Evolutionary conservation across 2,888 invertebrate genomes (phyloP).

Genomic region (Carterocephalus palaemon): DNA sequence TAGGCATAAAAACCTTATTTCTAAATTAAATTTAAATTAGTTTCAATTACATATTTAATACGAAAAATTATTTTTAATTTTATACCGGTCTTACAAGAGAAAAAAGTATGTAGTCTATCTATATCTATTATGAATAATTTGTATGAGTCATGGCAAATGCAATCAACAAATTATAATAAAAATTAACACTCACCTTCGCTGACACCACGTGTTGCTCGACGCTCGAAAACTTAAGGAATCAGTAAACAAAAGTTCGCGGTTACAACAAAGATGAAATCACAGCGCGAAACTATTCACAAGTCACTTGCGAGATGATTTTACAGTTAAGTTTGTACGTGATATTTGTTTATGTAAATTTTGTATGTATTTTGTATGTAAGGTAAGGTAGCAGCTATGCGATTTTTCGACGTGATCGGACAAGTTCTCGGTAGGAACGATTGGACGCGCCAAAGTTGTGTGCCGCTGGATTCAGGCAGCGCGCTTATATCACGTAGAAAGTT

Average conservation of each 20-base stretch:
- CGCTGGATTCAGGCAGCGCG: conserved; percentile 54
- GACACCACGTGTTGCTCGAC: conserved; percentile 32
- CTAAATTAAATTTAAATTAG: too few relatives aligned
- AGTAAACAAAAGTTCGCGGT: conserved; percentile 40
- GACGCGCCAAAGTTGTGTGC: conserved; percentile 74
- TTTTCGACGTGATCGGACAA: conserved; percentile 44
- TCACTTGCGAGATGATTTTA: conserved; percentile 9
- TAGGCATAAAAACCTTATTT: too few relatives aligned
- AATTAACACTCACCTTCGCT: conserved; percentile 40
- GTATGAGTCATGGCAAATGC: conserved; percentile 8
- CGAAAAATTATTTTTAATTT: too few relatives aligned
- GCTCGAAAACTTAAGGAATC: conserved; percentile 51
- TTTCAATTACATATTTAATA: too few relatives aligned
- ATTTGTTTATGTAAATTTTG: conserved; percentile 32
- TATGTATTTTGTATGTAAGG: too few relatives aligned
- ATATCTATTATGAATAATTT: not conserved
- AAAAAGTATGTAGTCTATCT: too few relatives aligned
- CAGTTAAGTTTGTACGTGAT: not conserved
- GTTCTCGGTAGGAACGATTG: conserved; percentile 63
- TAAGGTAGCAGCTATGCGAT: too few relatives aligned
- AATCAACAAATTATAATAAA: conserved; percentile 28
- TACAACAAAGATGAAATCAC: conserved; percentile 2
- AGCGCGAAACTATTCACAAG: conserved; percentile 11
- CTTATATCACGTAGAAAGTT: conserved; percentile 64
- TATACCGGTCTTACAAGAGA: too few relatives aligned